Base-by-base conservation (phyloP, 1,140 invertebrate species). In the Paramacrobiotus metropolitanus region DNA sequence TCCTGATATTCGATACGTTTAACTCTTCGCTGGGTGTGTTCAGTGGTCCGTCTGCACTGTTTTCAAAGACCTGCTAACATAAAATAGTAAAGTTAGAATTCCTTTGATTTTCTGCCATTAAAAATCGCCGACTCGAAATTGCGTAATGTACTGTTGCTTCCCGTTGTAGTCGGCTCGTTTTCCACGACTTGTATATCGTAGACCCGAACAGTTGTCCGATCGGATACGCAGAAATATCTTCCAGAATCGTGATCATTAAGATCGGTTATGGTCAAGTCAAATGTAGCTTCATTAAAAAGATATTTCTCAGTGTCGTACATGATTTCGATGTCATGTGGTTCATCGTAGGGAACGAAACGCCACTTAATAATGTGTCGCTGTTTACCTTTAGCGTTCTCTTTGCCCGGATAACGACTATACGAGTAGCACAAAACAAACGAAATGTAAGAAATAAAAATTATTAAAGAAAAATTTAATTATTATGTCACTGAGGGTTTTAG, bases 151-250 rank as follows among this genome's bases (percentile, higher is more conserved):
- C 15, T 4, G n/a, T n/a, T n/a, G n/a, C 48, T 9, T 20, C 15
- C 48, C 48, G 15, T 55, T 15, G 24, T 24, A 28, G 48, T 55
- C 48, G 4, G 15, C 15, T 55, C 48, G 4, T 4, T 20, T 24
- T 55, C 48, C 4, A 55, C 48, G 48, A 55, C 48, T 24, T 55
- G 48, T 9, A 55, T 15, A 28, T 55, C 48, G 48, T 55, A 55
- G 4, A 55, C 24, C 15, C 48, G 48, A 4, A 55, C 48, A 15
- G 24, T 24, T 28, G 15, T 24, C 48, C 28, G 15, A 24, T 28
- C 28, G 48, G 28, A 15, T 24, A 28, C 48, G 28, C 48, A 55
- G 24, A 15, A 24, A 24, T 20, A 55, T 9, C 48, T 15, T 4
- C 15, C 48, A 9, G 48, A 15, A 55, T 55, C 48, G 48, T 55